phyloP scores from a whole-genome alignment of 2,797 vertebrate genomes.

The Iguana delicatissima region DNA sequence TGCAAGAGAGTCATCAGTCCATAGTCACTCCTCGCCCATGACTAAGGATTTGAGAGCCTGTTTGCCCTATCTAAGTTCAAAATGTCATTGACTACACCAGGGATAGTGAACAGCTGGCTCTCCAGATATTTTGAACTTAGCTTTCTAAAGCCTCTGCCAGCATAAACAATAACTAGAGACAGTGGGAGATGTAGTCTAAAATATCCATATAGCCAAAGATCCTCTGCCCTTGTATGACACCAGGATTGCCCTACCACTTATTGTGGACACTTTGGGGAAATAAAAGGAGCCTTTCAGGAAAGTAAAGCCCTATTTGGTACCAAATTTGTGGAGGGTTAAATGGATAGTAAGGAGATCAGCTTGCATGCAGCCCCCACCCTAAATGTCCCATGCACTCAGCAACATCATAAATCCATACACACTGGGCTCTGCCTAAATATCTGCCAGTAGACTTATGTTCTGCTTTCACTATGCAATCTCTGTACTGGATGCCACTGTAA shows the following conservation, averaged over 20 bases:
- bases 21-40: background rate
- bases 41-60: background rate
- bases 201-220: background rate
- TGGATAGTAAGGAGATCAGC: too few species aligned
- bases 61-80: background rate
- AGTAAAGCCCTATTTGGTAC: background rate
- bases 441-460: too few species aligned
- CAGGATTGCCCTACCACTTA: background rate
- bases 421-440: too few species aligned
- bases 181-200: background rate
- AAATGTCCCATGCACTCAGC: too few species aligned
- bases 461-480: too few species aligned
- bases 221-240: too few species aligned
- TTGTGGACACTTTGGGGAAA: background rate
- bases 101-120: background rate
- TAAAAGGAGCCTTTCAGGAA: background rate
- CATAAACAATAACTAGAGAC: background rate
- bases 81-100: background rate
- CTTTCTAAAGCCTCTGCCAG: background rate
- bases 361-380: too few species aligned
- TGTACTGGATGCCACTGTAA: too few species aligned
- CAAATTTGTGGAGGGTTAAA: too few species aligned
- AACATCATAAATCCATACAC: too few species aligned
- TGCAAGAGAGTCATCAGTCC: background rate
- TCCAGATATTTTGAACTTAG: background rate